Evolutionary conservation across 2,797 vertebrate species (phyloP).

Genomic region (Luscinia luscinia): DNA sequence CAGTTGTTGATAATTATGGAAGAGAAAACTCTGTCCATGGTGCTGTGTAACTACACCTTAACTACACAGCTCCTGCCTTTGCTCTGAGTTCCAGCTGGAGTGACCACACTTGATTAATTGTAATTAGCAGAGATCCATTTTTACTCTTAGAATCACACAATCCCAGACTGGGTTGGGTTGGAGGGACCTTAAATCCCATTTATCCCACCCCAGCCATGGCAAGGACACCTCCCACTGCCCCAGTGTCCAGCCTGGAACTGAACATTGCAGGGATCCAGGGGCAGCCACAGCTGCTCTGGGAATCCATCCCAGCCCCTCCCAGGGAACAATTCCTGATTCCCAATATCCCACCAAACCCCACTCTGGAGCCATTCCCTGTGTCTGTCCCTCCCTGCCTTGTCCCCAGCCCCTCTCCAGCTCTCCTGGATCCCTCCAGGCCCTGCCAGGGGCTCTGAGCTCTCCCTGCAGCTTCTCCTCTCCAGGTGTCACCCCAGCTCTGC

Average conservation of each 20-base stretch:
- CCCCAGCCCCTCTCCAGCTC: background rate
- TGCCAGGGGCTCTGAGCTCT: background rate
- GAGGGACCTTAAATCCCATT: fast-evolving
- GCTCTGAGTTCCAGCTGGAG: background rate
- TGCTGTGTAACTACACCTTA: background rate
- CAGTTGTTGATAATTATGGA: background rate
- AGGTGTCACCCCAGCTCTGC: background rate
- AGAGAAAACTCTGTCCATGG: background rate
- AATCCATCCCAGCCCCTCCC: too few relatives aligned
- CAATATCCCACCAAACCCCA: fast-evolving
- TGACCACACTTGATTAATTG: background rate
- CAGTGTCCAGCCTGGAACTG: background rate
- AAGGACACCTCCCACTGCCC: background rate
- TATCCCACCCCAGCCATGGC: background rate
- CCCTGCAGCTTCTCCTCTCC: background rate
- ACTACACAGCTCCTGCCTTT: background rate
- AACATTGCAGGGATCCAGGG: background rate
- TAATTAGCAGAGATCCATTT: background rate
- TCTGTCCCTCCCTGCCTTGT: background rate
- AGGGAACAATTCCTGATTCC: background rate
- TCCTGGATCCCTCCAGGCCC: background rate
- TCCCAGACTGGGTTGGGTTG: fast-evolving
- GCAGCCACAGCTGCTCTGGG: too few relatives aligned
- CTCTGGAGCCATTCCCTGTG: background rate
- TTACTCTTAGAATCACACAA: background rate